Conservation (phyloP, 2,797 vertebrate species). For the Schizothorax lantsangensis region DNA sequence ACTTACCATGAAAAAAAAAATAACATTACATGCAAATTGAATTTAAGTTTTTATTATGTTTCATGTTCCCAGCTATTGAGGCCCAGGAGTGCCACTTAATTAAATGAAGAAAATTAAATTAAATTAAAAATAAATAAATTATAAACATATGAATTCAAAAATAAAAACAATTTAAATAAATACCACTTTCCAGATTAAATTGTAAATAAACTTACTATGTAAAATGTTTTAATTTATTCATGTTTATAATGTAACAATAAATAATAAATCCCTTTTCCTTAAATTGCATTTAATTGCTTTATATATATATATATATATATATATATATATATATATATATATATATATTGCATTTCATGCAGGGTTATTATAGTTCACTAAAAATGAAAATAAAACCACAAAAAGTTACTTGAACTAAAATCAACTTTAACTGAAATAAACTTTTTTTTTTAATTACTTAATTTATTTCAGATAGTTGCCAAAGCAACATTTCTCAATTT, state of each 20-base stretch:
- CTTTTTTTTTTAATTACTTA: too few relatives aligned
- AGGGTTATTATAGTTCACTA: too few relatives aligned
- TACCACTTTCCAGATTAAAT: not conserved
- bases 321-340: too few relatives aligned
- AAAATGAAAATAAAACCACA: too few relatives aligned
- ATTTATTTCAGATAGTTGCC: too few relatives aligned
- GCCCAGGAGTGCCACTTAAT: not conserved
- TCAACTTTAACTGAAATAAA: too few relatives aligned
- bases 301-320: too few relatives aligned
- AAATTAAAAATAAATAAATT: too few relatives aligned
- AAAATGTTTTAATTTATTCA: not conserved
- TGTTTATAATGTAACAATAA: not conserved
- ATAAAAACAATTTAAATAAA: not conserved
- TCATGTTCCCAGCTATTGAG: not conserved
- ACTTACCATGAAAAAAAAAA: too few relatives aligned
- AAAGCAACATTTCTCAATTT: too few relatives aligned
- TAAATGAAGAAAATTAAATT: not conserved
- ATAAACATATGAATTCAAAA: not conserved
- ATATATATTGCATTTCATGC: too few relatives aligned
- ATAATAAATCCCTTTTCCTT: not conserved
- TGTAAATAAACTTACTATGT: not conserved
- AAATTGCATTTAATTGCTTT: not conserved
- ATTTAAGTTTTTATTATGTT: not conserved
- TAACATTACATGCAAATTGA: not conserved
- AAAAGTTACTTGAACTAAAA: too few relatives aligned